phyloP scores from a whole-genome alignment of 2,888 invertebrate species.

The Punctoribates punctum region DNA sequence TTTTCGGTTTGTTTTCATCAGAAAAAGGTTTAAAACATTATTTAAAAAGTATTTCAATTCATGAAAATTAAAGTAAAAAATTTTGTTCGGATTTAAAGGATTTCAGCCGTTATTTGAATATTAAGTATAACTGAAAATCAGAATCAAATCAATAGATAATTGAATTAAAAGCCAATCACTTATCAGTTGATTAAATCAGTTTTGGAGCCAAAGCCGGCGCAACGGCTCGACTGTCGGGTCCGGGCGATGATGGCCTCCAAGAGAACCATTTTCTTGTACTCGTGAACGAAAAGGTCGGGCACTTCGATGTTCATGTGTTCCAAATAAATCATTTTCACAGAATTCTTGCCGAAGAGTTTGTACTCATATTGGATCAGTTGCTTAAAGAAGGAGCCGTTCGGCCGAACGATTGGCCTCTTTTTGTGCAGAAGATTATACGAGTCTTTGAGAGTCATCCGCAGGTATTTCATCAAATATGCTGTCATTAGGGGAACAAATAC shows the following conservation, averaged over 20 bases:
- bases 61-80: too few species aligned
- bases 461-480: constrained; percentile 84
- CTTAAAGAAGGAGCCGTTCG: constrained; percentile 84
- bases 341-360: constrained; percentile 63
- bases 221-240: neutral
- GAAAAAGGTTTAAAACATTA: too few species aligned
- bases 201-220: neutral
- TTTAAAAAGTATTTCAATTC: too few species aligned
- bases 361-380: constrained; percentile 81
- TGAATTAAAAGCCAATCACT: neutral
- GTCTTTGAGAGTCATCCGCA: constrained; percentile 69
- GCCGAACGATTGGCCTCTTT: constrained; percentile 73
- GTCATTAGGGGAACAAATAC: constrained; percentile 15
- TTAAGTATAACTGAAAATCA: neutral
- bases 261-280: constrained; percentile 45
- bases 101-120: neutral
- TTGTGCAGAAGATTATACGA: constrained; percentile 73
- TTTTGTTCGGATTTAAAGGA: too few species aligned
- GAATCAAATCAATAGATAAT: neutral
- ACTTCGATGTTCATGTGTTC: constrained; percentile 66
- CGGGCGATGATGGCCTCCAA: constrained; percentile 36
- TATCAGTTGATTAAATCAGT: neutral
- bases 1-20: too few species aligned
- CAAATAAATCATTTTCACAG: constrained; percentile 69
- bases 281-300: constrained; percentile 68